Evolutionary conservation across 2,888 invertebrate species (phyloP).

Genomic region (Netelia fuscicornis): DNA sequence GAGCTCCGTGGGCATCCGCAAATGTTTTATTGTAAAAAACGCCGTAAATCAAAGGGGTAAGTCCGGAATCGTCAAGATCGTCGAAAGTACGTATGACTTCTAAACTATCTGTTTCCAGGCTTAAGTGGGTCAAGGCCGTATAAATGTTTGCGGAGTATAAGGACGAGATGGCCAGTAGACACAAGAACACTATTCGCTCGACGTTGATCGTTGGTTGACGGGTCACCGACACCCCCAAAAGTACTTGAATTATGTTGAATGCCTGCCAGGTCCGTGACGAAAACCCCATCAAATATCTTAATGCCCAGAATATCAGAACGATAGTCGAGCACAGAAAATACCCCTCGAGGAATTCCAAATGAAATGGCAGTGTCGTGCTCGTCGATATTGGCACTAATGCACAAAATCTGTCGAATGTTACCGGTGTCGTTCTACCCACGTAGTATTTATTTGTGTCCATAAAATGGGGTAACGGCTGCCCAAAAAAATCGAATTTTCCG

Average conservation of each 20-base stretch:
- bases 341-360: conserved; percentile 4
- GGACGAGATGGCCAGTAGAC: conserved; percentile 58
- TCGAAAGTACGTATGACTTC: conserved; percentile 15
- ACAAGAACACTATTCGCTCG: conserved; percentile 60
- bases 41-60: conserved; percentile 34
- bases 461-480: not conserved
- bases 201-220: conserved; percentile 20
- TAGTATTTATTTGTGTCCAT: not conserved
- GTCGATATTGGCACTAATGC: conserved; percentile 56
- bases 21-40: conserved; percentile 50
- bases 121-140: conserved; percentile 55
- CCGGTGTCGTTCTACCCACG: conserved; percentile 8
- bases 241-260: conserved; percentile 40
- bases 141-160: conserved; percentile 64
- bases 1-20: not conserved
- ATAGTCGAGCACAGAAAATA: conserved; percentile 31
- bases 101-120: not conserved
- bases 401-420: conserved; percentile 50
- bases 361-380: not conserved
- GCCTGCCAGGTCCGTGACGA: conserved; percentile 49
- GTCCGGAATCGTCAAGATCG: conserved; percentile 63
- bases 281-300: conserved; percentile 48
- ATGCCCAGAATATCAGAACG: conserved; percentile 46
- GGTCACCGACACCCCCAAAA: conserved; percentile 53
- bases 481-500: conserved; percentile 61